Percentiles rank a stretch among this genome's conserved stretches.
phyloP scores from a whole-genome alignment of 2,797 vertebrate genomes.

The Macrochelys suwanniensis region DNA sequence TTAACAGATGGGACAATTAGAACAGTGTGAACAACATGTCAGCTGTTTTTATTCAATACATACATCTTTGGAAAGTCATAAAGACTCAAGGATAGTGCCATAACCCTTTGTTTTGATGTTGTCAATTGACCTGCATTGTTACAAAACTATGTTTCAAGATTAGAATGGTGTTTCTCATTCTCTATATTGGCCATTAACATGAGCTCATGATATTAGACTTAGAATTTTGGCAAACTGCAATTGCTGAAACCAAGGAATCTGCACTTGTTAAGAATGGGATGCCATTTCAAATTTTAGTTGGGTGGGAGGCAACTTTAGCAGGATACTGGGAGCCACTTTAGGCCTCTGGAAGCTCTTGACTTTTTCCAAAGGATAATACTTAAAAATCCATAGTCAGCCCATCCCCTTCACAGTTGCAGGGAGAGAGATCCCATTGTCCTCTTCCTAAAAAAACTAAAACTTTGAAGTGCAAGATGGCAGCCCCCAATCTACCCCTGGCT shows the following conservation, averaged over 20 bases:
- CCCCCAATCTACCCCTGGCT: background rate
- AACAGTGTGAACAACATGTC: conserved; percentile 63
- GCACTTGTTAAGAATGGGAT: background rate
- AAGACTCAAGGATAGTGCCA: conserved; percentile 66
- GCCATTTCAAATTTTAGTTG: background rate
- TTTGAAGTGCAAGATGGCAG: background rate
- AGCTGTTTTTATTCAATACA: conserved; percentile 65
- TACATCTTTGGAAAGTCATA: conserved; percentile 67
- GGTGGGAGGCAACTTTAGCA: background rate
- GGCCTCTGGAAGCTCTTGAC: background rate
- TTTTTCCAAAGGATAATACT: background rate
- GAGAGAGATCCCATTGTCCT: background rate
- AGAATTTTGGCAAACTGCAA: background rate
- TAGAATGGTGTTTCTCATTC: conserved; percentile 14
- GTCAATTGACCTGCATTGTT: conserved; percentile 25
- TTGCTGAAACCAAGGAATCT: background rate
- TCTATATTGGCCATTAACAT: background rate
- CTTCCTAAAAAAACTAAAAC: background rate
- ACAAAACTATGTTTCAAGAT: background rate
- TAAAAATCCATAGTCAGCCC: background rate
- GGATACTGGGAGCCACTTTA: background rate
- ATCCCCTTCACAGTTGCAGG: background rate
- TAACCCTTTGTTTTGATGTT: conserved; percentile 46
- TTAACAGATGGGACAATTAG: conserved; percentile 68
- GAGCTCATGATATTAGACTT: background rate